Evolutionary conservation across 2,113 vertebrate species (phyloP), one percentile per base, ranked within the genome.

Genomic region (Heterotis niloticus): DNA sequence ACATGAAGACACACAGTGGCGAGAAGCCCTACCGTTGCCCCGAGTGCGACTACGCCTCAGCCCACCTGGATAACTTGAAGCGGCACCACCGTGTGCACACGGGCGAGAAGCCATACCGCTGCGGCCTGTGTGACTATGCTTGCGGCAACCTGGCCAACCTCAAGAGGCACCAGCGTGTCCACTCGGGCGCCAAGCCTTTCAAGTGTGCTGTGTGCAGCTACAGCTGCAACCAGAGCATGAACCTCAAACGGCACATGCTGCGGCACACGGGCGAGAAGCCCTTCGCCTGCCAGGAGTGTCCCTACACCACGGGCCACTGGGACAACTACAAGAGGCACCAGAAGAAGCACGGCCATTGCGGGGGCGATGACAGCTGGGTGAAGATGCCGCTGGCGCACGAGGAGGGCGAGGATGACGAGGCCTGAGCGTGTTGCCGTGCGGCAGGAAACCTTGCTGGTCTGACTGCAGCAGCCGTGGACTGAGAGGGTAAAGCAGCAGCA

Each of bases 141-240:
- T 99, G 96, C 17, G 97, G 96, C 78, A 98, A 99, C 90, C 90
- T 99, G 90, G 96, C 96, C 87, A 99, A 99, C 93, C 93, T 98
- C 81, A 98, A 98, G 88, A 93, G 96, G 74, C 97, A 98, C 0
- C 96, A 96, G 87, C 95, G 96, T 67, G 96, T 98, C 88, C 97
- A 98, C 88, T 98, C 96, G 0, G 97, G 97, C 0, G 94, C 95
- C 88, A 99, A 99, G 88, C 96, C 96, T 75, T 99, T 99, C 87
- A 93, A 94, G 86, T 99, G 97, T 78, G 93, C 93, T 78, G 90
- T 98, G 81, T 99, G 98, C 91, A 95, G 89, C 84, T 98, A 98
- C 91, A 96, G 93, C 89, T 99, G 96, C 92, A 98, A 98, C 88
- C 97, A 98, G 95, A 99, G 96, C 89, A 99, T 98, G 96, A 99